Evolutionary conservation across 1,140 invertebrate species (phyloP), one percentile per base, ranked within the genome.

Genomic region (Heliconius nattereri): DNA sequence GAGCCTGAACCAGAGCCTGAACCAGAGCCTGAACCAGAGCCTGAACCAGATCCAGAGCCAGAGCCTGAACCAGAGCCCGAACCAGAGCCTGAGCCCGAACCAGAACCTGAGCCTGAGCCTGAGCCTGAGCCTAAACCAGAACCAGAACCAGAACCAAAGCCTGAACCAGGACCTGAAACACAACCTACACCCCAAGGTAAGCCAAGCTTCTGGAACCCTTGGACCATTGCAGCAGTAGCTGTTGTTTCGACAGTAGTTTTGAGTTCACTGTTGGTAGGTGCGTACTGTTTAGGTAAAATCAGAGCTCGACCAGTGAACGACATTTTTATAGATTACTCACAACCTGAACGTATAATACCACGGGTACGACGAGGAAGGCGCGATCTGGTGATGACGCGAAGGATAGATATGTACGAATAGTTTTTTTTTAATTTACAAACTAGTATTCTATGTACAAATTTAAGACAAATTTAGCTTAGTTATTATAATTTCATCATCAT

Each of bases 211-310:
- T 89, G 87, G 87, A 89, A 83, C 82, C 57, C 81, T 8, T 84
- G 81, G 35, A 87, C 85, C 7, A 86, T 90, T 45, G 76, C 83
- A n/a, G 66, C 89, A 57, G 80, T 87, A 23, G 73, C 81, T 7
- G 81, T 88, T 11, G 83, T 74, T 13, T 72, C 80, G 16, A 19
- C 81, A 6, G 76, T 83, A 9, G 70, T 70, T 7, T 35, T 87
- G 26, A 26, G 70, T n/a, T 16, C 85, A 35, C 49, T 83, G 32
- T 66, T 76, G 3, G 75, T 85, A 35, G 78, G 83, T 29, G 83
- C 85, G 1, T 90, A 89, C 79, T 78, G 86, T 23, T 81, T 79
- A 11, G 88, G 88, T 11, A 86, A 85, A 79, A 78, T 76, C 0
- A 82, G 60, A 74, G 74, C 60, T 71, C 66, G 49, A 74, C 29